Base-by-base conservation (phyloP, 2,797 vertebrate genomes). In the Rhabdophis nuchalis region DNA sequence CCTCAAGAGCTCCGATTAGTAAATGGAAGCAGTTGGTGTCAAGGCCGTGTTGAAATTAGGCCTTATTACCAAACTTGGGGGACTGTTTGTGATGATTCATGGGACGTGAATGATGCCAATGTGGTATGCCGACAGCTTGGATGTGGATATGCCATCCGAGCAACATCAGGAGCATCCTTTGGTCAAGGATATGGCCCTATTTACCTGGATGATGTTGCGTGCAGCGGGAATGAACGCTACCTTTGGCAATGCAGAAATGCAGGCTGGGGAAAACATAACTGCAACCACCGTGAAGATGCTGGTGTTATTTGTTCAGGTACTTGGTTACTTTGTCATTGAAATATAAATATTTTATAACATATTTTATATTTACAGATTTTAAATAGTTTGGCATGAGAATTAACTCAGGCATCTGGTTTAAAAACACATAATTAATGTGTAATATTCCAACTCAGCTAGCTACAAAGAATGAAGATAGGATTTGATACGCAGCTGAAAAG, bases 71-170 rank as follows among this genome's bases (percentile, higher is more conserved):
- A 89, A 0, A 91, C 52, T 3, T 95, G 93, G 94, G 95, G 96
- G 18, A 95, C 94, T 0, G 94, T 96, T 77, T 96, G 95, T 61
- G 96, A 96, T 0, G 94, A 95, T 53, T 0, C 0, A 4, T 96
- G 96, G 96, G 92, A 95, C 46, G 13, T 0, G 7, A 86, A 6
- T 0, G 94, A 95, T 0, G 94, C 94, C 61, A 53, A 86, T 0
- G 93, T 96, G 25, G 95, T 95, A 1, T 96, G 96, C 88, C 93
- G 92, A 1, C 94, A 96, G 61, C 92, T 96, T 50, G 72, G 52
- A 41, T 96, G 95, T 90, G 95, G 95, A 36, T 36, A 0, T n/a
- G 94, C 93, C 2, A 0, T 3, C 0, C 54, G 85, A 0, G 95
- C 94, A 41, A 27, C 16, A 20, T 14, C 52, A n/a, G 1, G 0